Evolutionary conservation across 2,888 invertebrate genomes (phyloP).

Genomic region (Drosophila flavopinicola): DNA sequence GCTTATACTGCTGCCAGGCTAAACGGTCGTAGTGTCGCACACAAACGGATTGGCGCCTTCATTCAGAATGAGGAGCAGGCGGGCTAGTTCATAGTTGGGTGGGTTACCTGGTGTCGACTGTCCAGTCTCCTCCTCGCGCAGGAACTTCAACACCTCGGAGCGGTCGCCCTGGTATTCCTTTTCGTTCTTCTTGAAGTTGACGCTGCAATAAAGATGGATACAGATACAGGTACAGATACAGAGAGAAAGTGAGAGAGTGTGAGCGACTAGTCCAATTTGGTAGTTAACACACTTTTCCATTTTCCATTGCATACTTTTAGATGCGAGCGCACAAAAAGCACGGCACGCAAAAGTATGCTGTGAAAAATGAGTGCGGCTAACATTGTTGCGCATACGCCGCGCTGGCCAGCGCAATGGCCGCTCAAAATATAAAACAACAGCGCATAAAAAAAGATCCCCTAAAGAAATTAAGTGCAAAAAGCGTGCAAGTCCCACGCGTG

Average conservation of each 20-base stretch:
- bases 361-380: constrained; percentile 49
- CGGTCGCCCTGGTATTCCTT: constrained; percentile 93
- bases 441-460: constrained; percentile 52
- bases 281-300: constrained; percentile 21
- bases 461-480: constrained; percentile 78
- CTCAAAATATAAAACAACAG: constrained; percentile 19
- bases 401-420: constrained; percentile 32
- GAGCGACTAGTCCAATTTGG: constrained; percentile 7
- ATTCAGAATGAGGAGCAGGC: constrained; percentile 79
- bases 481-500: constrained; percentile 71
- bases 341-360: constrained; percentile 60
- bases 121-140: constrained; percentile 94
- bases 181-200: constrained; percentile 98
- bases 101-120: constrained; percentile 88
- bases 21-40: constrained; percentile 75
- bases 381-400: constrained; percentile 62
- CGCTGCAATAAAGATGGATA: constrained; percentile 86
- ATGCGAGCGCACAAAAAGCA: constrained; percentile 16
- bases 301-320: constrained; percentile 62
- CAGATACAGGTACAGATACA: neutral
- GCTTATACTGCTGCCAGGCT: constrained; percentile 2
- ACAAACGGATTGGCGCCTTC: constrained; percentile 77
- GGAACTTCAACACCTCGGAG: constrained; percentile 95
- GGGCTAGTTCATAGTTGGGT: constrained; percentile 77
- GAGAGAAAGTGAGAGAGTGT: neutral